A percentile compares a stretch with the other conserved stretches of the same genome.
phyloP scores from a whole-genome alignment of 2,113 vertebrate genomes.

The Zosterops lateralis region DNA sequence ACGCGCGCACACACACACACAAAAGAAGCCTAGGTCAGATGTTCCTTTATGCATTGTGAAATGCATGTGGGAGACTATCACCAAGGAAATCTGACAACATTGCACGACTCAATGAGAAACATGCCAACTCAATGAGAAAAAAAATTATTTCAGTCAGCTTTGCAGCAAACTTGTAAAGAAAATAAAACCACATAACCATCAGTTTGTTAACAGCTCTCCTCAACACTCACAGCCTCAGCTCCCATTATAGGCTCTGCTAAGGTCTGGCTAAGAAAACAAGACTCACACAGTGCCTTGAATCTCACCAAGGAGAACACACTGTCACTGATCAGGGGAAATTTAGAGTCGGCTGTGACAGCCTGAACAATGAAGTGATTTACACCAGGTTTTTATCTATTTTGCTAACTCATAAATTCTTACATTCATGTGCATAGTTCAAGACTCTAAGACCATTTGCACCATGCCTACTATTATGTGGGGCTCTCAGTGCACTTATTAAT shows the following conservation, averaged over 20 bases:
- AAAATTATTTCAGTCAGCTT: conserved; percentile 24
- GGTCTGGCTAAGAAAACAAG: background rate
- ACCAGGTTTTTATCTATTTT: conserved; percentile 20
- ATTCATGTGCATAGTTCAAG: background rate
- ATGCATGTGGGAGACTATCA: background rate
- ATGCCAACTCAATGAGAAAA: conserved; percentile 12
- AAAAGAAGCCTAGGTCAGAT: background rate
- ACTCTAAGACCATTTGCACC: background rate
- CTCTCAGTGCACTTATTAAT: conserved; percentile 27
- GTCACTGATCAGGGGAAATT: conserved; percentile 17
- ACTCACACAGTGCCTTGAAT: background rate
- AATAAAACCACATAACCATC: background rate
- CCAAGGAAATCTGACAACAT: conserved; percentile 28
- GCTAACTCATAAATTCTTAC: conserved; percentile 23
- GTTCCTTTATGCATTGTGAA: conserved; percentile 23
- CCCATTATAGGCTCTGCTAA: background rate
- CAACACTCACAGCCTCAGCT: background rate
- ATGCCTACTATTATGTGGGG: background rate
- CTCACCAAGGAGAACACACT: background rate
- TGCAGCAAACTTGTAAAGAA: conserved; percentile 15
- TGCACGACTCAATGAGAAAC: background rate
- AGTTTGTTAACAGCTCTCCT: background rate
- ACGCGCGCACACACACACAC: background rate
- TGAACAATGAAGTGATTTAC: conserved; percentile 20
- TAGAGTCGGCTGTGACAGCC: background rate